Evolutionary conservation across 2,888 invertebrate genomes (phyloP), one percentile per base, ranked within the genome.

Genomic region (Stenodema calcarata): DNA sequence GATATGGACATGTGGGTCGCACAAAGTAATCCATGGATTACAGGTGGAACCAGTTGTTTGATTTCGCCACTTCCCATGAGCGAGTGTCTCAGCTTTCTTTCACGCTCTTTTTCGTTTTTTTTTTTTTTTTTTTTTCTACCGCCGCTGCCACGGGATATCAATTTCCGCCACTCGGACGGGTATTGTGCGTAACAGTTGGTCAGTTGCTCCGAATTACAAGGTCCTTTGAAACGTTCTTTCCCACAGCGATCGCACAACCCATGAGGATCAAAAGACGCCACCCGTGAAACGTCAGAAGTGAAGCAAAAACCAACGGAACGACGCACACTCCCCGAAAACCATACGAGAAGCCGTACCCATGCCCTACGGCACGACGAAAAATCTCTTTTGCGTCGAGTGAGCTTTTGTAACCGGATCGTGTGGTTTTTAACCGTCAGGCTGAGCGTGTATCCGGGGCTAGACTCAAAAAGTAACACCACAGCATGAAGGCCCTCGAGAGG

Each of bases 391-490:
- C 47, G 80, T 54, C 80, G 80, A 80, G 80, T 80, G 80, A 80
- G 80, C 80, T 27, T 80, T 80, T 80, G 80, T 80, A 80, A 80
- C 80, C 80, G 80, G 80, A 80, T 80, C 80, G 80, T 80, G 80
- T 80, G 80, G 80, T 80, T 80, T 80, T n/a, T 80, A 80, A 80
- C 50, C 47, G 80, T 54, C 80, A 80, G 54, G 30, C 50, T 80
- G 80, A 80, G 80, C 80, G 80, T 80, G 80, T 80, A 80, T 80
- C 80, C 80, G 23, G 80, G 50, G 28, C 23, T 4, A n/a, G n/a
- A 11, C 50, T 80, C 28, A 0, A 70, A 70, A 28, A 30, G 14
- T 16, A 47, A 27, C n/a, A 6, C 47, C 30, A 50, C 18, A 44
- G 79, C 47, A 0, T 42, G 42, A 42, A 41, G 41, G 9, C 16